Evolutionary conservation across 2,888 invertebrate genomes (phyloP).

Genomic region (Holacanthella duospinosa): DNA sequence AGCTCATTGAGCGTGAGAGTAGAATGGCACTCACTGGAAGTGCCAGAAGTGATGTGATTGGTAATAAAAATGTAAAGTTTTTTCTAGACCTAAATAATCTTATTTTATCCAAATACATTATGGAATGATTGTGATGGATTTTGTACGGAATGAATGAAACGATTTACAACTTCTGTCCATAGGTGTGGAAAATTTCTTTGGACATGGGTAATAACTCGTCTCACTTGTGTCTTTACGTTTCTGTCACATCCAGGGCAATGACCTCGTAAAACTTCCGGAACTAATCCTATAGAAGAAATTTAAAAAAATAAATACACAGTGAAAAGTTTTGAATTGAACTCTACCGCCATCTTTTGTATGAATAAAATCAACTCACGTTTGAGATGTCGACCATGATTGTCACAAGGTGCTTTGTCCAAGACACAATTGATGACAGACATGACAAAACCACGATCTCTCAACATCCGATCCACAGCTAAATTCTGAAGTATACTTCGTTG

Average conservation of each 20-base stretch:
- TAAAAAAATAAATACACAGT: background rate
- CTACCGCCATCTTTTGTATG: background rate
- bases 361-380: slow-evolving; percentile 24
- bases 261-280: slow-evolving; percentile 61
- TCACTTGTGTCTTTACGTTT: slow-evolving; percentile 49
- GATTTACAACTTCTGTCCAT: slow-evolving; percentile 47
- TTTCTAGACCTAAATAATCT: background rate
- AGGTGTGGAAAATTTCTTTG: slow-evolving; percentile 65
- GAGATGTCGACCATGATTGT: slow-evolving; percentile 32
- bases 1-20: too few species aligned
- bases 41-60: too few species aligned
- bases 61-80: too few species aligned
- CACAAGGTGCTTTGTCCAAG: slow-evolving; percentile 37
- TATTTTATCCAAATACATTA: slow-evolving; percentile 13
- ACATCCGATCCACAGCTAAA: slow-evolving; percentile 34
- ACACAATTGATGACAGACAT: slow-evolving; percentile 36
- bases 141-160: slow-evolving; percentile 16
- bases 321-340: background rate
- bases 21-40: too few species aligned
- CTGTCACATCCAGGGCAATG: slow-evolving; percentile 50
- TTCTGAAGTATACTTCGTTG: slow-evolving; percentile 30
- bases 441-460: slow-evolving; percentile 37
- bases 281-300: slow-evolving; percentile 50
- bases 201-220: slow-evolving; percentile 61
- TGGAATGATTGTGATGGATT: slow-evolving; percentile 15